Evolutionary conservation across 2,888 invertebrate genomes (phyloP), one percentile per base, ranked within the genome.

Genomic region (Eupithecia subumbrata): DNA sequence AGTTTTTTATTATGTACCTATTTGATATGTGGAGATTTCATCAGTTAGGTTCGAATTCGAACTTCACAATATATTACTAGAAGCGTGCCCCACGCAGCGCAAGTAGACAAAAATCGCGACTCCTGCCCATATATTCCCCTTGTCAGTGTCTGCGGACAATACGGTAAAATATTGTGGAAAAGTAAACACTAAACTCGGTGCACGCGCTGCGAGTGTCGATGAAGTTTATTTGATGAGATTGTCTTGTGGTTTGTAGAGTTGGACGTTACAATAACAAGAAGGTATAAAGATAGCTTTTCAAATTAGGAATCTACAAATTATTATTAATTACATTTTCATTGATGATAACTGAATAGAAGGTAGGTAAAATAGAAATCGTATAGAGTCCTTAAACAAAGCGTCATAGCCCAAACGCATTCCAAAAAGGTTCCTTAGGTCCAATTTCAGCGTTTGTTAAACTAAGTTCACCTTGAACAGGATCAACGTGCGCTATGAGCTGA

Each of bases 21-120:
- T 40, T 16, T 80, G 75, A 80, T 76, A 71, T 72, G 69, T 78
- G 66, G 69, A 76, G 80, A 79, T 82, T 81, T 79, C 48, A 67
- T 56, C 72, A 37, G 68, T 74, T 71, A 76, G 80, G 81, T 83
- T 69, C n/a, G 37, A 64, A 64, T 34, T 60, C 69, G 37, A 68
- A 73, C 71, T 56, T 73, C 68, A 80, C 83, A 77, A 84, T 85
- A 87, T 84, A 88, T 89, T 87, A 88, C 84, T 84, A 83, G 78
- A 82, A 83, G 81, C 81, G 78, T 90, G 88, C 92, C 93, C 92
- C 92, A 92, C 92, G 92, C 92, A 89, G 89, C 80, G 89, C 81
- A 84, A 87, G 90, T 93, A 93, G 93, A 93, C 94, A 95, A 93
- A 94, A 93, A 93, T 94, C 93, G 87, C 89, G 85, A 88, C 87